Evolutionary conservation across 2,888 invertebrate species (phyloP).

Genomic region (Opisthograptis luteolata): DNA sequence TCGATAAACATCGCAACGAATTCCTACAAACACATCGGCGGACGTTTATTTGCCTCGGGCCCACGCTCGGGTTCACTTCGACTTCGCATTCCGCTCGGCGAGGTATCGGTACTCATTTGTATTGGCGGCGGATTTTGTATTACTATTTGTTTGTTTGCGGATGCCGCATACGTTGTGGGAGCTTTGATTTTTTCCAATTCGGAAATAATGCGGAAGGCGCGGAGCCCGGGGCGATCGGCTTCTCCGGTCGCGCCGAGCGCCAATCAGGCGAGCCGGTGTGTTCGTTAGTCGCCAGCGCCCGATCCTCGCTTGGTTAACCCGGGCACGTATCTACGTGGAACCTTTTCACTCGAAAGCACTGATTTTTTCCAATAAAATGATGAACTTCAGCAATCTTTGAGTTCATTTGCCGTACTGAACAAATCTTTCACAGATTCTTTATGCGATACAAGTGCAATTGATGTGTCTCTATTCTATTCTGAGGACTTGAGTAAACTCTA

Average conservation of each 20-base stretch:
- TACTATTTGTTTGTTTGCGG: slow-evolving; percentile 82
- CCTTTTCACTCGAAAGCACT: slow-evolving; percentile 78
- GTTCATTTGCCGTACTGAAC: slow-evolving; percentile 58
- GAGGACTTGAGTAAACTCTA: not conserved
- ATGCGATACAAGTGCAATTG: slow-evolving; percentile 12
- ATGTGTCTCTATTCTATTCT: not conserved
- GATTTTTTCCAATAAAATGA: slow-evolving; percentile 75
- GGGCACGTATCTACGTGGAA: slow-evolving; percentile 76
- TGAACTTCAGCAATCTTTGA: slow-evolving; percentile 65
- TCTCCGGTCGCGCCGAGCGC: slow-evolving; percentile 53
- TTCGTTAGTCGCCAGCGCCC: slow-evolving; percentile 61
- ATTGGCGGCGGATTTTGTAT: slow-evolving; percentile 77
- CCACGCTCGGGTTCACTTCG: slow-evolving; percentile 70
- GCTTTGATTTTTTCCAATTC: slow-evolving; percentile 83
- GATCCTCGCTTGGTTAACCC: slow-evolving; percentile 68
- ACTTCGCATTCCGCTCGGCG: slow-evolving; percentile 72
- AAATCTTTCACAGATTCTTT: slow-evolving; percentile 46
- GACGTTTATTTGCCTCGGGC: slow-evolving; percentile 77
- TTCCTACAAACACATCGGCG: slow-evolving; percentile 78
- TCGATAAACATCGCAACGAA: slow-evolving; percentile 80
- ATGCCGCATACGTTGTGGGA: slow-evolving; percentile 73
- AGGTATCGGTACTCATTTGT: slow-evolving; percentile 82
- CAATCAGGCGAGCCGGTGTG: slow-evolving; percentile 72
- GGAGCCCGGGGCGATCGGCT: slow-evolving; percentile 67
- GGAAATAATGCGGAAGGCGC: slow-evolving; percentile 78